Evolutionary conservation across 2,113 vertebrate species (phyloP), one percentile per base, ranked within the genome.

Genomic region (Cephalopterus ornatus): DNA sequence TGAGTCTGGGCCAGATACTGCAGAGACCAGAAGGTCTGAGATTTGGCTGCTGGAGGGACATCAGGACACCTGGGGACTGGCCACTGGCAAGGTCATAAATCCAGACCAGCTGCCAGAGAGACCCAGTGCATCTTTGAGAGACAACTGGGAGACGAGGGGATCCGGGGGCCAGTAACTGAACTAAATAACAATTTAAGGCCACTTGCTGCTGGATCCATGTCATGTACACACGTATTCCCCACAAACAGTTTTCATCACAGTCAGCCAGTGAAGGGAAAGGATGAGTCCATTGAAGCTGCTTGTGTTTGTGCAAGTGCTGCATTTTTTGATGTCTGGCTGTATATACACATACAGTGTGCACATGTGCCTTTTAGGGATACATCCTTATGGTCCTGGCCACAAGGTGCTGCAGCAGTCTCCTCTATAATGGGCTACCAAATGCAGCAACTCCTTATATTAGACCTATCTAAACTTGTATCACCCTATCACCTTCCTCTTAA

Each of bases 221-320:
- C 53, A 11, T 41, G 12, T 17, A 70, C 2, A 1, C 12, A 42
- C 9, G 5, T 46, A 74, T 78, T 78, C 70, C n/a, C 81, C 46
- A 74, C 26, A 87, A 72, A 35, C 11, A 41, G 41, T 24, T 76
- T 91, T 74, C 73, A 66, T 70, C 37, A 18, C 65, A 53, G 23
- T 56, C 49, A 85, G 50, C 2, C 46, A 47, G 15, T 8, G 18
- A 74, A 59, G 11, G 46, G 32, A 71, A 74, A 46, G 39, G 65
- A 49, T 67, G 41, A 91, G 42, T 37, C 59, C 56, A 10, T 2
- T n/a, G 50, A 58, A 58, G 23, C n/a, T 63, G 46, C 50, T 61
- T 47, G 19, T 66, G n/a, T 56, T 49, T 68, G 49, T 0, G 0
- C 0, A 2, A 71, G 17, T 21, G 39, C 39, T 63, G 52, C 3